These are phyloP conservation scores for Abrostola triplasia DNA, from an alignment of 2,888 invertebrate genomes.

Conservation along the genomic window DNA sequence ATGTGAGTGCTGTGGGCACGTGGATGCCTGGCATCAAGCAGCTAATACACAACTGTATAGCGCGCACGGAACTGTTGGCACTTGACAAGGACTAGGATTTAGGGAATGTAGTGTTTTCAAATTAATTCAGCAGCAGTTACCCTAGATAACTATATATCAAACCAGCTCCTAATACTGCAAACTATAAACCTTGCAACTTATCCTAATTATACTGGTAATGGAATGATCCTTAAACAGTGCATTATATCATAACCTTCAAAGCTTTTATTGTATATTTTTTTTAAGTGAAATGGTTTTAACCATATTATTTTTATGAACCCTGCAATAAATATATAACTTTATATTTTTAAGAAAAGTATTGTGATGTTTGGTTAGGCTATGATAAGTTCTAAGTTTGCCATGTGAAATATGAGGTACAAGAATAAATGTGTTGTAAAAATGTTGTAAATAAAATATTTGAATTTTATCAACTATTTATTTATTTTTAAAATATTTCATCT, in stretches of 20 bases:
- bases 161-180: slow-evolving; percentile 13
- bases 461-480: slow-evolving; percentile 15
- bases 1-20: slow-evolving; percentile 86
- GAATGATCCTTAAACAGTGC: neutral
- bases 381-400: slow-evolving; percentile 40
- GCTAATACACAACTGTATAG: slow-evolving; percentile 85
- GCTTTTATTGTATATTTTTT: neutral
- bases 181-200: neutral
- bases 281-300: neutral
- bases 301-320: slow-evolving; percentile 6
- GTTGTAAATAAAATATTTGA: slow-evolving; percentile 51
- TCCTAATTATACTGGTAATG: neutral
- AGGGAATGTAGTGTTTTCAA: too few species aligned
- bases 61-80: slow-evolving; percentile 78
- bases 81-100: slow-evolving; percentile 73
- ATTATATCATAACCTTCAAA: neutral
- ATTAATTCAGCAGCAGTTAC: neutral
- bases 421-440: slow-evolving; percentile 34
- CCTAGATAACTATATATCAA: slow-evolving; percentile 1
- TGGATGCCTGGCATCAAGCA: slow-evolving; percentile 90
- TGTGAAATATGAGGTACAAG: slow-evolving; percentile 47
- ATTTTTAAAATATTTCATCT: slow-evolving; percentile 30
- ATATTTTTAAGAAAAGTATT: slow-evolving; percentile 48
- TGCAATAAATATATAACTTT: slow-evolving; percentile 14
- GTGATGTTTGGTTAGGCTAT: slow-evolving; percentile 35